Percentiles rank a stretch among this genome's conserved stretches.
phyloP scores from a whole-genome alignment of 2,888 invertebrate species.

The Acleris laterana region DNA sequence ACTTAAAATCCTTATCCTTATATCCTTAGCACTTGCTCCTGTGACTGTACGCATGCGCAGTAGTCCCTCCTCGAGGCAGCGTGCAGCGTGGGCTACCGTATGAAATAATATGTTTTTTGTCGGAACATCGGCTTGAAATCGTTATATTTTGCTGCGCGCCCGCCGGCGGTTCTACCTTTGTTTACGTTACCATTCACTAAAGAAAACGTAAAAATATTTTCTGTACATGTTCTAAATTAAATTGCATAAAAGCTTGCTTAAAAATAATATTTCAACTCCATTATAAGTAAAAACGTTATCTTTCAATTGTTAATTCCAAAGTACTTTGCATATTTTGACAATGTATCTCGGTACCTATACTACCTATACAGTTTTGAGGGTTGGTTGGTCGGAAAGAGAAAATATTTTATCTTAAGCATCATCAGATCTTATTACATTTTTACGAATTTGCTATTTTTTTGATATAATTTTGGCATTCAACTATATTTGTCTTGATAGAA shows the following conservation, averaged over 20 bases:
- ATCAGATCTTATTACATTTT: too few relatives aligned
- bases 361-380: too few relatives aligned
- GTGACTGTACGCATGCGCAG: conserved; percentile 50
- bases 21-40: conserved; percentile 45
- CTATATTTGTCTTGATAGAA: too few relatives aligned
- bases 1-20: neutral
- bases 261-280: too few relatives aligned
- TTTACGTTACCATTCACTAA: conserved; percentile 33
- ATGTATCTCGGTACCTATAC: too few relatives aligned
- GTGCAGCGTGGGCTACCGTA: conserved; percentile 71
- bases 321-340: too few relatives aligned
- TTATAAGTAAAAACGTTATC: too few relatives aligned
- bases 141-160: conserved; percentile 63
- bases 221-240: neutral
- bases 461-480: neutral
- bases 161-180: conserved; percentile 42
- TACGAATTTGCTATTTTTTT: neutral
- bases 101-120: conserved; percentile 75
- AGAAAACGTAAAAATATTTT: conserved; percentile 1
- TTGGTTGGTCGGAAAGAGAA: too few relatives aligned
- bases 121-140: conserved; percentile 59
- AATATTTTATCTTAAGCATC: too few relatives aligned
- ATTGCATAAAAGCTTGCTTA: neutral
- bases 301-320: too few relatives aligned
- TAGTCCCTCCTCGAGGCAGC: conserved; percentile 55